Percentiles rank a stretch among this genome's conserved stretches.
These are phyloP conservation scores for Heliconius eleuchia DNA, from an alignment of 1,140 invertebrate species.

Conservation along the genomic window DNA sequence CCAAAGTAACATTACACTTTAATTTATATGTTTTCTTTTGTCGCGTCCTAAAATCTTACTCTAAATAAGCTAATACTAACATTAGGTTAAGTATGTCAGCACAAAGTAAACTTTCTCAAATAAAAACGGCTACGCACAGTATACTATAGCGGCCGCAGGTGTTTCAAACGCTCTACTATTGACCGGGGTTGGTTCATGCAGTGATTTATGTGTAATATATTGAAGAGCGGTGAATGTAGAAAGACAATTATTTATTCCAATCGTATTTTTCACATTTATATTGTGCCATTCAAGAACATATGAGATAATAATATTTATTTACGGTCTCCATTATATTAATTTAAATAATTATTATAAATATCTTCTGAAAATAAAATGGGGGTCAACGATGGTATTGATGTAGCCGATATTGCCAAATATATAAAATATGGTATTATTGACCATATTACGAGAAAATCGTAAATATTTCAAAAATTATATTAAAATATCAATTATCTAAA, in stretches of 20 bases:
- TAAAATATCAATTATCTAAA: too few species aligned
- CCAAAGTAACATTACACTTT: not conserved
- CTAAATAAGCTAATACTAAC: not conserved
- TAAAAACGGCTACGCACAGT: constrained; percentile 12
- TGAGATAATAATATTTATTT: not conserved
- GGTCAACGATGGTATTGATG: too few species aligned
- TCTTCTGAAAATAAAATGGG: not conserved
- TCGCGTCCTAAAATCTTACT: not conserved
- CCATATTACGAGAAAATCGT: too few species aligned
- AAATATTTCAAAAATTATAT: too few species aligned
- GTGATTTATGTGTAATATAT: constrained; percentile 20
- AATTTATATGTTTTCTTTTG: not conserved
- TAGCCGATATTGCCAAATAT: too few species aligned
- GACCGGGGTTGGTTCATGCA: constrained; percentile 4
- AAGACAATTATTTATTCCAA: constrained; percentile 17
- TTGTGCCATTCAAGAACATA: not conserved
- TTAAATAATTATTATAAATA: not conserved
- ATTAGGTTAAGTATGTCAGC: not conserved
- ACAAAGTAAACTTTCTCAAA: not conserved
- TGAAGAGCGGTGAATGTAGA: constrained; percentile 15
- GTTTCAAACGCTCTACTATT: constrained; percentile 17
- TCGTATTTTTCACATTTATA: not conserved
- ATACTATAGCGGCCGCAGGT: not conserved
- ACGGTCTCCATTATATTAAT: not conserved
- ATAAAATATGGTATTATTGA: too few species aligned